Evolutionary conservation across 2,888 invertebrate genomes (phyloP).

Genomic region (Drosophila neutralis): DNA sequence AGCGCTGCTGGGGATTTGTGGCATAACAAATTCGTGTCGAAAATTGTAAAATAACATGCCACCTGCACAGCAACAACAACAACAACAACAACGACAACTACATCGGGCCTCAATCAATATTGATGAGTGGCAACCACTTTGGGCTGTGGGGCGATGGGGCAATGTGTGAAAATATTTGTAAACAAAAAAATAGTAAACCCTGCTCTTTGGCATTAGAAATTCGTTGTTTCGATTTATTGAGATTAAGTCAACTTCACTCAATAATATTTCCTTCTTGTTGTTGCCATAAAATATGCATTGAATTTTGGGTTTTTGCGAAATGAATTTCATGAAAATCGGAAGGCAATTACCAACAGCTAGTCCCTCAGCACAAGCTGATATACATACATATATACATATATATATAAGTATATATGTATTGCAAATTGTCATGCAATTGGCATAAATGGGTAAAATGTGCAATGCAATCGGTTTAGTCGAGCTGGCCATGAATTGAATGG

Average conservation of each 20-base stretch:
- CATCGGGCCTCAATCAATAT: slow-evolving; percentile 63
- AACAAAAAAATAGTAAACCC: slow-evolving; percentile 12
- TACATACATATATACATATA: slow-evolving; percentile 14
- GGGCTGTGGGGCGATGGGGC: not conserved
- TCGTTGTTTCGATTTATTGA: slow-evolving; percentile 29
- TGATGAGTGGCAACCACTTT: slow-evolving; percentile 60
- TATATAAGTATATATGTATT: not conserved
- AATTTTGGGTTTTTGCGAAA: slow-evolving; percentile 18
- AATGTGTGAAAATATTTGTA: not conserved
- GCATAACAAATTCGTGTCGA: slow-evolving; percentile 67
- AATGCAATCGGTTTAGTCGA: slow-evolving; percentile 15
- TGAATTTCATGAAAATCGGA: slow-evolving; percentile 44
- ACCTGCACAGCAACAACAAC: slow-evolving; percentile 27
- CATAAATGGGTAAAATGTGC: slow-evolving; percentile 34
- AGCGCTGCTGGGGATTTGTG: slow-evolving; percentile 74
- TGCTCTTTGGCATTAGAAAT: slow-evolving; percentile 14
- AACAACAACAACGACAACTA: slow-evolving; percentile 2
- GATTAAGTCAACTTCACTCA: slow-evolving; percentile 53
- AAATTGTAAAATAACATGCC: slow-evolving; percentile 60
- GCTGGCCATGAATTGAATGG: slow-evolving; percentile 24
- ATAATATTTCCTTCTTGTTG: slow-evolving; percentile 17
- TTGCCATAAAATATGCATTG: slow-evolving; percentile 42
- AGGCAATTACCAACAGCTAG: slow-evolving; percentile 48
- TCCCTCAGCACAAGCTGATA: slow-evolving; percentile 22
- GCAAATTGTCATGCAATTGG: slow-evolving; percentile 48